Conservation (phyloP, 2,797 vertebrate genomes). For the Emydoidea blandingii region DNA sequence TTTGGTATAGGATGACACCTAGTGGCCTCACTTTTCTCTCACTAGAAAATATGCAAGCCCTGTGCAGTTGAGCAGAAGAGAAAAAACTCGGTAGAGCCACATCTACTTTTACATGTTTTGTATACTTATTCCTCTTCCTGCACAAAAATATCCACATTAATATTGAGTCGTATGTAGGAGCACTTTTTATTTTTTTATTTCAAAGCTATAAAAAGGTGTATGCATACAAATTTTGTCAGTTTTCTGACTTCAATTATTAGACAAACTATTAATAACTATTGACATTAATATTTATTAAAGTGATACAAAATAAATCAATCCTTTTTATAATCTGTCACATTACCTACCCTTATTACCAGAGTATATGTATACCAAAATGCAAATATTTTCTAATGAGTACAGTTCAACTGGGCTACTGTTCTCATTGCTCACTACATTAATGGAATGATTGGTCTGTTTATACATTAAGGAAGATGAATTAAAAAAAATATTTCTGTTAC, state of each 20-base stretch:
- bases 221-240: background rate
- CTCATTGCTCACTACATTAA: background rate
- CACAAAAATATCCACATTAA: background rate
- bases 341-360: background rate
- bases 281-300: background rate
- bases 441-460: background rate
- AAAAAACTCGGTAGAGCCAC: background rate
- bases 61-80: background rate
- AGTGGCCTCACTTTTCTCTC: background rate
- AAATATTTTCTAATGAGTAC: background rate
- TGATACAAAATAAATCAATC: background rate
- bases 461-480: background rate
- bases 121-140: background rate
- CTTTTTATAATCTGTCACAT: background rate
- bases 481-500: background rate
- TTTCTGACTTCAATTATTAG: background rate
- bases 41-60: background rate
- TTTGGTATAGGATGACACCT: constrained; percentile 20
- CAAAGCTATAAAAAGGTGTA: background rate
- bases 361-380: background rate
- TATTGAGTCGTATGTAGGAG: background rate
- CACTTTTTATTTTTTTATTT: background rate
- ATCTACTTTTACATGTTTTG: background rate
- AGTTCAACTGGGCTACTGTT: background rate
- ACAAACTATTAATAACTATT: background rate